These are phyloP conservation scores for Sarcophilus harrisii DNA, from an alignment of 2,797 vertebrate species.

Conservation along the genomic window DNA sequence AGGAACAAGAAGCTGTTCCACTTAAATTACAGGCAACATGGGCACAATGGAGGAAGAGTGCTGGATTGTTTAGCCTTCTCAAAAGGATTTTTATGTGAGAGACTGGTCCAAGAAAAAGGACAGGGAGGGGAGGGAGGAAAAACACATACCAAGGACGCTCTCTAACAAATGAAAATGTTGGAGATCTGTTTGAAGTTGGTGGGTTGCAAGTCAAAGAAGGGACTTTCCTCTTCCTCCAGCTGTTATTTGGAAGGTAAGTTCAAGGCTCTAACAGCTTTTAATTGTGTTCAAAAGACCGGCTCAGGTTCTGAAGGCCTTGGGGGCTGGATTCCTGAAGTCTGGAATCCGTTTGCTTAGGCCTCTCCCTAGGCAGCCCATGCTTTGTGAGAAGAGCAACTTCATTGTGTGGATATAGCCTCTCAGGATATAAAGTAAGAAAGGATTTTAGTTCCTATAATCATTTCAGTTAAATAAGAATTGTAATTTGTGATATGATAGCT, in stretches of 20 bases:
- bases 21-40: constrained; percentile 61
- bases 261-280: accelerated
- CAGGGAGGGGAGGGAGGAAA: constrained; percentile 57
- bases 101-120: constrained; percentile 33
- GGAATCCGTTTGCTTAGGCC: constrained; percentile 61
- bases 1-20: constrained; percentile 68
- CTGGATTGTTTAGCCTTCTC: constrained; percentile 46
- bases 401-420: neutral
- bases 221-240: constrained; percentile 97
- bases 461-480: neutral
- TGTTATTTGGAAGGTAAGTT: constrained; percentile 98
- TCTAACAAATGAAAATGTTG: constrained; percentile 97
- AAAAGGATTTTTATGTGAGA: neutral
- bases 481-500: neutral
- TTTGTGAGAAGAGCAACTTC: neutral
- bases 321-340: constrained; percentile 19
- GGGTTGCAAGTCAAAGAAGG: constrained; percentile 99
- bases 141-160: constrained; percentile 63
- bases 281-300: neutral
- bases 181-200: constrained; percentile 99
- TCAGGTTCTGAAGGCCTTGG: neutral
- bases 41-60: constrained; percentile 72
- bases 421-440: neutral
- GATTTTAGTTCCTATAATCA: neutral
- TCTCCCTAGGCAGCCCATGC: constrained; percentile 15